phyloP scores from a whole-genome alignment of 2,888 invertebrate genomes.

The Thecophora atra region DNA sequence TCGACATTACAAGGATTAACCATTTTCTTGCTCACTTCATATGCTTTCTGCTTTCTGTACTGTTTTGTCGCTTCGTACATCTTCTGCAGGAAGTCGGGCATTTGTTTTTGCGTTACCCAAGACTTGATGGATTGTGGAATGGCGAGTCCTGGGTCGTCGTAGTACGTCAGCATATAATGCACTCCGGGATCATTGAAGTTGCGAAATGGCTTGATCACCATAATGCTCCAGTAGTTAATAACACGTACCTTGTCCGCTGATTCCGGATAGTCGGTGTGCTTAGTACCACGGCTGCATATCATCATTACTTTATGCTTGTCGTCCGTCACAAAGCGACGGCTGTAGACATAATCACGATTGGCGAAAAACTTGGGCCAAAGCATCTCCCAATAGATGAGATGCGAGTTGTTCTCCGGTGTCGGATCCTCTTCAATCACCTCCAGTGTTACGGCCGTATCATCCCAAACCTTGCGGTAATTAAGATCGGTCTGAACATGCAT shows the following conservation, averaged over 20 bases:
- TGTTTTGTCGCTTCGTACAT: conserved; percentile 76
- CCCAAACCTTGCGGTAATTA: conserved; percentile 82
- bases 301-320: conserved; percentile 70
- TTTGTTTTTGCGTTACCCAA: conserved; percentile 80
- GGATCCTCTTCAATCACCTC: conserved; percentile 76
- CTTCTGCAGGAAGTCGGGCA: conserved; percentile 78
- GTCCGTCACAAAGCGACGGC: conserved; percentile 74
- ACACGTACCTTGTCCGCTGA: conserved; percentile 77
- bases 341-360: conserved; percentile 88
- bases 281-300: conserved; percentile 75
- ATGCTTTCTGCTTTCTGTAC: conserved; percentile 66
- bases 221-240: conserved; percentile 84
- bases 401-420: conserved; percentile 70
- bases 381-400: conserved; percentile 89
- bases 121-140: conserved; percentile 77
- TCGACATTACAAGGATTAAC: conserved; percentile 43
- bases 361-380: conserved; percentile 85
- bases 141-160: conserved; percentile 83
- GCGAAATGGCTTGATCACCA: conserved; percentile 78
- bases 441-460: conserved; percentile 77
- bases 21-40: conserved; percentile 65
- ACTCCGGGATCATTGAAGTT: conserved; percentile 61
- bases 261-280: conserved; percentile 76
- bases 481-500: conserved; percentile 84
- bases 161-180: conserved; percentile 85